These are phyloP conservation scores for Epinephelus cyanopodus DNA, from an alignment of 2,113 vertebrate species.

Conservation along the genomic window DNA sequence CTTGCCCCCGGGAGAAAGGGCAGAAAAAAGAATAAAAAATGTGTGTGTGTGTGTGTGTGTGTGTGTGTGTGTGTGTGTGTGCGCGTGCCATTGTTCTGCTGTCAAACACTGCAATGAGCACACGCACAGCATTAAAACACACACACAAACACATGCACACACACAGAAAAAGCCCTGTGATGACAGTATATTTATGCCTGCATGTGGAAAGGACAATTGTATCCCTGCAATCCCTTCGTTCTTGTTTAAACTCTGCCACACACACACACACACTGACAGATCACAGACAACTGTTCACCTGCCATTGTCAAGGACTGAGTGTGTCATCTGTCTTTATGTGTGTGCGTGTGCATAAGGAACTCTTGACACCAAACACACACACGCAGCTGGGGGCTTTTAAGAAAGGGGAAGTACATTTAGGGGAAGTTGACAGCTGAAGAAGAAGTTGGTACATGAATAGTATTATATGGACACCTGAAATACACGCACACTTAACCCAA, in stretches of 20 bases:
- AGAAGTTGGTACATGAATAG: constrained; percentile 58
- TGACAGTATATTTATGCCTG: constrained; percentile 59
- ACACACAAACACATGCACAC: constrained; percentile 22
- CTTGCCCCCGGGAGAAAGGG: constrained; percentile 76
- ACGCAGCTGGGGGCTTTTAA: constrained; percentile 43
- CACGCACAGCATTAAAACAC: constrained; percentile 27
- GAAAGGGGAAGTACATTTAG: constrained; percentile 69
- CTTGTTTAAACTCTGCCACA: constrained; percentile 35
- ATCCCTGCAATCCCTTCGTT: constrained; percentile 38
- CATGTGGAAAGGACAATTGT: constrained; percentile 52
- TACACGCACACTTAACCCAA: constrained; percentile 24
- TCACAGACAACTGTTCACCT: constrained; percentile 61
- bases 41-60: constrained; percentile 6
- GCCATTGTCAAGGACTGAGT: constrained; percentile 32
- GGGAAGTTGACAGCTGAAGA: constrained; percentile 58
- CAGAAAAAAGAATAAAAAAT: constrained; percentile 57
- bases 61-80: constrained; percentile 10
- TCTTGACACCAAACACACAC: constrained; percentile 27
- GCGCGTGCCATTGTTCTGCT: constrained; percentile 61
- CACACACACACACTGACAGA: constrained; percentile 33
- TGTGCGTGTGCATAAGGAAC: constrained; percentile 23
- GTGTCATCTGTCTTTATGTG: constrained; percentile 40
- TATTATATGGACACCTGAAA: constrained; percentile 58
- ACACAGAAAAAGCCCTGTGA: constrained; percentile 36
- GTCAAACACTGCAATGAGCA: constrained; percentile 40